Conservation (phyloP, 1,140 invertebrate genomes). For the Drosophila teissieri region DNA sequence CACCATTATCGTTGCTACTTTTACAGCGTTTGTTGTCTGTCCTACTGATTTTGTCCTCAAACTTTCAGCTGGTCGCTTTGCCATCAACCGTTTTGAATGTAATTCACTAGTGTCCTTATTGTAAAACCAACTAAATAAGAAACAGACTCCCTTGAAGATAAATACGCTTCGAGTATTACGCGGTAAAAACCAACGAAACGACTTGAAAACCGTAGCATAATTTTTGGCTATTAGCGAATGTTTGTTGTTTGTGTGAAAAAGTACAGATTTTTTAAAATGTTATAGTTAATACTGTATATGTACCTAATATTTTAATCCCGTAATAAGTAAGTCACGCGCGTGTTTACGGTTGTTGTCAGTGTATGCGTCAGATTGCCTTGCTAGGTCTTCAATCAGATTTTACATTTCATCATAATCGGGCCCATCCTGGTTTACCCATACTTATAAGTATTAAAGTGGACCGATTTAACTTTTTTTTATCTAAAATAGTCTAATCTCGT, state of each 20-base stretch:
- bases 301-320: conserved; percentile 53
- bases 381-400: neutral
- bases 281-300: conserved; percentile 50
- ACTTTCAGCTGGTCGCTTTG: conserved; percentile 22
- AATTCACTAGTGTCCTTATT: conserved; percentile 74
- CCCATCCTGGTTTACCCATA: neutral
- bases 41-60: conserved; percentile 5
- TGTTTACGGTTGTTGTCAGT: conserved; percentile 16
- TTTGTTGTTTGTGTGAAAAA: conserved; percentile 53
- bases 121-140: conserved; percentile 47
- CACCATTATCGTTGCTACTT: conserved; percentile 25
- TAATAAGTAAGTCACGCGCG: conserved; percentile 31
- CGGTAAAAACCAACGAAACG: conserved; percentile 59
- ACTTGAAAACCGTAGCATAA: conserved; percentile 62
- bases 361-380: conserved; percentile 25
- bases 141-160: conserved; percentile 47
- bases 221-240: conserved; percentile 72
- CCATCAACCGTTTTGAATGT: conserved; percentile 54
- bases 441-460: neutral
- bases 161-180: conserved; percentile 65
- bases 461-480: neutral
- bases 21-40: conserved; percentile 7
- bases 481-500: too few relatives aligned
- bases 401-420: neutral
- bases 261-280: conserved; percentile 55